phyloP scores from a whole-genome alignment of 2,113 vertebrate genomes.

The Ovibos moschatus region DNA sequence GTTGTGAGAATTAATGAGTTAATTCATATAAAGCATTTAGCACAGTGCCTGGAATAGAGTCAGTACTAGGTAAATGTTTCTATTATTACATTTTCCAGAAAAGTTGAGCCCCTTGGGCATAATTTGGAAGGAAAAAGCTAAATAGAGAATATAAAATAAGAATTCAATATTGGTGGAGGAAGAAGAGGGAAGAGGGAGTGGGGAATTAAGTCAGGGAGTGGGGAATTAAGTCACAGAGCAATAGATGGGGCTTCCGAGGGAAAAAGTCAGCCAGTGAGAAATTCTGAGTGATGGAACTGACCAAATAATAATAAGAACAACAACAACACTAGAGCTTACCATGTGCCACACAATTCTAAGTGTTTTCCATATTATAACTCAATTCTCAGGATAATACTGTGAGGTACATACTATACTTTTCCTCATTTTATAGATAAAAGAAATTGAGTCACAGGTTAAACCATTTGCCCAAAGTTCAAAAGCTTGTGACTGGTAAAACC shows the following conservation, averaged over 20 bases:
- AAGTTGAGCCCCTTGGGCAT: neutral
- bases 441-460: neutral
- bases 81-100: neutral
- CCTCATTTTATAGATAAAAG: neutral
- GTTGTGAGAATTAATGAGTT: neutral
- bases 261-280: neutral
- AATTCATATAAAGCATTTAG: neutral
- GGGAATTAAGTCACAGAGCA: neutral
- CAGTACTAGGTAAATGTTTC: neutral
- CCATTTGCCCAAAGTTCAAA: neutral
- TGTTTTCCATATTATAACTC: neutral
- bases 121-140: neutral
- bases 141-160: neutral
- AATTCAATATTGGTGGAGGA: neutral
- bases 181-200: neutral
- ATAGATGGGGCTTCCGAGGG: neutral
- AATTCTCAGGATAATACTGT: neutral
- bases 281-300: neutral
- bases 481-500: neutral
- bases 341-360: neutral
- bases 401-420: neutral
- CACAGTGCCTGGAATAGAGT: neutral
- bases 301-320: neutral
- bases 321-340: neutral
- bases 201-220: neutral